Conservation (phyloP, 2,113 vertebrate genomes). For the Barnardius zonarius region DNA sequence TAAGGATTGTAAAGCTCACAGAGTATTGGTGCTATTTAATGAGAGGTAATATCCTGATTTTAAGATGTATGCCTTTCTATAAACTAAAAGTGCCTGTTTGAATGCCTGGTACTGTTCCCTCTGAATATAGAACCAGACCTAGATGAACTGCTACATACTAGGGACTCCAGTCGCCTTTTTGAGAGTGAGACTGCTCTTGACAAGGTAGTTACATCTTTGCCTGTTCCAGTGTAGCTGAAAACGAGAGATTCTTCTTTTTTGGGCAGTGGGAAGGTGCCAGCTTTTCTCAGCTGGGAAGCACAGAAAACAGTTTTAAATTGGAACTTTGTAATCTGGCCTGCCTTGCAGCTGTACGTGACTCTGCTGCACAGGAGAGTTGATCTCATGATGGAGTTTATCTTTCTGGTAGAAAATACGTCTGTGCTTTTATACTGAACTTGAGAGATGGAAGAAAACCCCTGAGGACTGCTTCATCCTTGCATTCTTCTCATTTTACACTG, state of each 20-base stretch:
- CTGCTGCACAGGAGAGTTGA: background rate
- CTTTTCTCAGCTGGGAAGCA: background rate
- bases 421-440: background rate
- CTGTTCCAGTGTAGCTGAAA: background rate
- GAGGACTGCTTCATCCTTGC: background rate
- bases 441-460: background rate
- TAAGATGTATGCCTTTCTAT: background rate
- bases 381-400: background rate
- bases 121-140: background rate
- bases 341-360: background rate
- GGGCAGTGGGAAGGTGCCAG: background rate
- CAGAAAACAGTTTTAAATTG: background rate
- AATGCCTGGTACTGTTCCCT: background rate
- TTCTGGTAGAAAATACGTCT: background rate
- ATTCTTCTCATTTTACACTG: background rate
- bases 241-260: background rate
- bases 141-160: background rate
- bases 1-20: background rate
- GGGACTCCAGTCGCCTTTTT: background rate
- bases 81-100: background rate
- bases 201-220: background rate
- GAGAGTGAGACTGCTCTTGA: background rate
- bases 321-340: background rate
- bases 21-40: background rate
- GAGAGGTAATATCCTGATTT: background rate